Evolutionary conservation across 1,140 invertebrate species (phyloP).

Genomic region (Micrasema minimum): DNA sequence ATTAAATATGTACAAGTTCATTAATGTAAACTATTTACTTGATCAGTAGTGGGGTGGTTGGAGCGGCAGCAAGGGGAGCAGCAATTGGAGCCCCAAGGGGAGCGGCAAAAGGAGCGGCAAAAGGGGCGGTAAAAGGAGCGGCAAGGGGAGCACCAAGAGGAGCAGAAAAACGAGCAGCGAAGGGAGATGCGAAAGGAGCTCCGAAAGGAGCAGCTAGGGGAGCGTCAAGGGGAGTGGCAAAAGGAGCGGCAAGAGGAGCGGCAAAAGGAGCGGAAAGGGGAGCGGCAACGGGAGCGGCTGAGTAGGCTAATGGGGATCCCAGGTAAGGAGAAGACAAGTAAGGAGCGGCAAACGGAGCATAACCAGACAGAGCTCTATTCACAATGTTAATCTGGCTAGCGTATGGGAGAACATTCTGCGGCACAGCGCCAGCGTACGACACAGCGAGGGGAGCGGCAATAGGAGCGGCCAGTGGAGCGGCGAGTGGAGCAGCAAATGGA

Average conservation of each 20-base stretch:
- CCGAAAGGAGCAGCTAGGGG: slow-evolving; percentile 54
- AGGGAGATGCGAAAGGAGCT: slow-evolving; percentile 52
- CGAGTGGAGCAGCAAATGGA: slow-evolving; percentile 56
- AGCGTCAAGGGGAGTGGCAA: slow-evolving; percentile 45
- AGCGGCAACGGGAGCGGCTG: slow-evolving; percentile 14
- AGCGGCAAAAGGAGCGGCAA: not conserved
- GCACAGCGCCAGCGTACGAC: slow-evolving; percentile 62
- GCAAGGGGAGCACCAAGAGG: slow-evolving; percentile 37
- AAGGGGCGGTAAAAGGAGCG: not conserved
- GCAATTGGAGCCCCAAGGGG: not conserved
- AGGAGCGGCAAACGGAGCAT: slow-evolving; percentile 51
- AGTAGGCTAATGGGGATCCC: slow-evolving; percentile 18
- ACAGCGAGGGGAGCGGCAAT: slow-evolving; percentile 52
- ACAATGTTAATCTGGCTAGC: slow-evolving; percentile 66
- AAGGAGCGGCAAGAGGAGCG: slow-evolving; percentile 42
- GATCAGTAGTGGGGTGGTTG: slow-evolving; percentile 15
- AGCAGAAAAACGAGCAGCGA: slow-evolving; percentile 55
- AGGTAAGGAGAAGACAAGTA: slow-evolving; percentile 38
- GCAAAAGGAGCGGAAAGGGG: slow-evolving; percentile 54
- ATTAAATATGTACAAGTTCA: not conserved
- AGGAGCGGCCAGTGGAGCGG: slow-evolving; percentile 54
- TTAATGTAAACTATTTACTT: slow-evolving; percentile 5
- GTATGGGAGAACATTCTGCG: slow-evolving; percentile 68
- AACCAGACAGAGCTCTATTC: slow-evolving; percentile 60
- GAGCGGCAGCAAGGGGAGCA: slow-evolving; percentile 34